Conservation (phyloP, 2,113 vertebrate species). For the Grantiella picta region DNA sequence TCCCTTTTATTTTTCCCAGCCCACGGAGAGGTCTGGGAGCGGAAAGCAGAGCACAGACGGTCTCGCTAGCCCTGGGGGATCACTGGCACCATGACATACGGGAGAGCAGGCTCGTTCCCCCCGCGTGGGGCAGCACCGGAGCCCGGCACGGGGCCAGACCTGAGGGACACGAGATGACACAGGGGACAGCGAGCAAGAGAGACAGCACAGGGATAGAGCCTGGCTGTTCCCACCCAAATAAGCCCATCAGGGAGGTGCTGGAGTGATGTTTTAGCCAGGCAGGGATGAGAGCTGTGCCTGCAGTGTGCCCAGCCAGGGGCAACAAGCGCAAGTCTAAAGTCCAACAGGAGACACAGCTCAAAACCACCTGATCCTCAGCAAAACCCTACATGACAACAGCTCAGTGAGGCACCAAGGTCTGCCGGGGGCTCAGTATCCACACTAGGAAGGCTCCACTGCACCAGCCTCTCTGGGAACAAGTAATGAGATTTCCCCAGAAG, state of each 20-base stretch:
- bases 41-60: not conserved
- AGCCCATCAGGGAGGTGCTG: not conserved
- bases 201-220: not conserved
- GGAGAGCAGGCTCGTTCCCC: not conserved
- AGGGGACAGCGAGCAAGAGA: not conserved
- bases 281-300: not conserved
- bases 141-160: accelerated
- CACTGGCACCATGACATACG: accelerated
- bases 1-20: not conserved
- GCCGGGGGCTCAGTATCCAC: not conserved
- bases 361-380: not conserved
- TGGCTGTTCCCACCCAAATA: not conserved
- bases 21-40: not conserved
- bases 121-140: accelerated
- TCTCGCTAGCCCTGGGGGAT: accelerated
- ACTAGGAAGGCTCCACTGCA: not conserved
- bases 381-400: not conserved
- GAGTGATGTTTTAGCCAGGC: not conserved
- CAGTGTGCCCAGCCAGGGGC: not conserved
- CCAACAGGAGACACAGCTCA: not conserved
- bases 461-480: not conserved
- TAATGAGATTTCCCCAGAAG: not conserved
- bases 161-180: accelerated
- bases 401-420: not conserved
- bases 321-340: not conserved